Percentiles rank a stretch among this genome's conserved stretches.
These are phyloP conservation scores for Urocyon cinereoargenteus DNA, from an alignment of 2,797 vertebrate species.

Conservation along the genomic window DNA sequence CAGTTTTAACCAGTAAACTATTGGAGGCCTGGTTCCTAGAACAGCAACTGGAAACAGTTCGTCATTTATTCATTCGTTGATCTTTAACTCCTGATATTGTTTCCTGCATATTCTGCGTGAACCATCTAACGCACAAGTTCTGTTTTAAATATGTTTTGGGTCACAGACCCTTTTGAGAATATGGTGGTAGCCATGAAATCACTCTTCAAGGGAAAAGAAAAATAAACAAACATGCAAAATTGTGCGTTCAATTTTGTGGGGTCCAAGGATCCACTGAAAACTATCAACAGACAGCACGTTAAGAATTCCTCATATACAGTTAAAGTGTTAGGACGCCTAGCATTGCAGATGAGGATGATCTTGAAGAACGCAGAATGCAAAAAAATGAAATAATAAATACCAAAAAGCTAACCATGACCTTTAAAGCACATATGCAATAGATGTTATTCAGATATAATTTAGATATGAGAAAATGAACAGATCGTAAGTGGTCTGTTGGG, in stretches of 20 bases:
- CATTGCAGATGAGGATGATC: background rate
- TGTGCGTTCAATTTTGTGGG: background rate
- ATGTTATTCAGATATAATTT: background rate
- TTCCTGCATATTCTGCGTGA: slow-evolving; percentile 7
- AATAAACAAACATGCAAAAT: background rate
- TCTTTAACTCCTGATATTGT: slow-evolving; percentile 1
- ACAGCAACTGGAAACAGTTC: background rate
- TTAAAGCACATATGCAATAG: background rate
- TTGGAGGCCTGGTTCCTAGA: background rate
- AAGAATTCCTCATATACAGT: background rate
- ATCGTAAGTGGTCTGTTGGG: background rate
- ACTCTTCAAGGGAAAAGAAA: slow-evolving; percentile 13
- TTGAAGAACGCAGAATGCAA: background rate
- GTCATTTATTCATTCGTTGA: slow-evolving; percentile 46
- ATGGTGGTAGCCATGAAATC: background rate
- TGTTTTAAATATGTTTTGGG: slow-evolving; percentile 49
- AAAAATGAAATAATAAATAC: background rate
- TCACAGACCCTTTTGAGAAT: slow-evolving; percentile 31
- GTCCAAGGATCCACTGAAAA: background rate
- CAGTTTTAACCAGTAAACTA: slow-evolving; percentile 60
- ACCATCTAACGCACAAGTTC: slow-evolving; percentile 18
- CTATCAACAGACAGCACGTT: background rate
- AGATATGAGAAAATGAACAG: background rate
- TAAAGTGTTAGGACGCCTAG: background rate
- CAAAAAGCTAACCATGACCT: background rate